Evolutionary conservation across 2,888 invertebrate genomes (phyloP).

Genomic region (Helleia helle): DNA sequence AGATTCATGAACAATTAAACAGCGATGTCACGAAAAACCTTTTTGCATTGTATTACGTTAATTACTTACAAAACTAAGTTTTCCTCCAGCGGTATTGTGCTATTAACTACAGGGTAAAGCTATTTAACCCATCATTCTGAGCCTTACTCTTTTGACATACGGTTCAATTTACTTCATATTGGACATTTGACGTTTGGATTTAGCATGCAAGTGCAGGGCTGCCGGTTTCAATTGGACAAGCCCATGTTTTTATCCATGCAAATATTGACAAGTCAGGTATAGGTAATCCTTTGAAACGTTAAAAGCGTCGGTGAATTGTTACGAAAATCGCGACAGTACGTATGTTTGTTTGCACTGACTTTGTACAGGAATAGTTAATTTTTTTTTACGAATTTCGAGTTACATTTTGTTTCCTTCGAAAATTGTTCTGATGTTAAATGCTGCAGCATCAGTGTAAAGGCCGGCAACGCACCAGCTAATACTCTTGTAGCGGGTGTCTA

Average conservation of each 20-base stretch:
- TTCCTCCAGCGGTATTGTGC: conserved; percentile 4
- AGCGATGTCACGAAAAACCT: conserved; percentile 4
- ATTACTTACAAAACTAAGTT: conserved; percentile 9
- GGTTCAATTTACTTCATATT: neutral
- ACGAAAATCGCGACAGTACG: too few species aligned
- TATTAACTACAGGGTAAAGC: neutral
- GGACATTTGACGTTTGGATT: neutral
- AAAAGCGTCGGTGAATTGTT: too few species aligned
- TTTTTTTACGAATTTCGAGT: too few species aligned
- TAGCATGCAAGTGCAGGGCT: neutral
- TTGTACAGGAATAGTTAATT: too few species aligned
- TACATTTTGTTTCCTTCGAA: too few species aligned
- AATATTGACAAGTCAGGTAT: conserved; percentile 1
- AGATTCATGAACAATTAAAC: too few species aligned
- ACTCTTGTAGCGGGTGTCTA: too few species aligned
- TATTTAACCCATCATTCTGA: neutral
- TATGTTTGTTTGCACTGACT: too few species aligned
- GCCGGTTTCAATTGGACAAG: neutral
- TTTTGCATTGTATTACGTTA: neutral
- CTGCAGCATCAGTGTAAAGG: too few species aligned
- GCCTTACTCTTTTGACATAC: neutral
- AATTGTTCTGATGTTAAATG: too few species aligned
- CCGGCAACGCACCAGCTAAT: too few species aligned
- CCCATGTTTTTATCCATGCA: neutral
- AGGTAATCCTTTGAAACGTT: too few species aligned